A percentile compares a stretch with the other conserved stretches of the same genome.
Conservation (phyloP, 2,797 vertebrate species). For the Nannoperca australis region DNA sequence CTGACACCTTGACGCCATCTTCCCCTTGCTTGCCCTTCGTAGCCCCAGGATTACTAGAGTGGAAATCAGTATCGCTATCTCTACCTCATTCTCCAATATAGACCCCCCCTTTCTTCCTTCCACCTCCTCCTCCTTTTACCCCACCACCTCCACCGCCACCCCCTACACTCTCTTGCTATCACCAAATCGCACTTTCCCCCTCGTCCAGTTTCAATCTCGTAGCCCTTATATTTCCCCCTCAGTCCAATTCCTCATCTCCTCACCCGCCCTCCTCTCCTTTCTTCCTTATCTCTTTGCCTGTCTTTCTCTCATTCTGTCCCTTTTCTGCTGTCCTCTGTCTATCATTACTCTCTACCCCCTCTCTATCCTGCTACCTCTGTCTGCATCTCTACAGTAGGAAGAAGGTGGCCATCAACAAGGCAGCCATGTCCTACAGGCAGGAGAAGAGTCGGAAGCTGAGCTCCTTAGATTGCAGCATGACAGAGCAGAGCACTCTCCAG, state of each 20-base stretch:
- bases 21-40: constrained; percentile 62
- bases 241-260: constrained; percentile 72
- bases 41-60: constrained; percentile 58
- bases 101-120: neutral
- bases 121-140: constrained; percentile 5
- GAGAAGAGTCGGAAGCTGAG: constrained; percentile 94
- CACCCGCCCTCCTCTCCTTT: constrained; percentile 42
- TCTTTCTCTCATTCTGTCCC: constrained; percentile 55
- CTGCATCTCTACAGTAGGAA: constrained; percentile 84
- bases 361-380: constrained; percentile 20
- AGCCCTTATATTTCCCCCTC: constrained; percentile 51
- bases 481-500: constrained; percentile 94
- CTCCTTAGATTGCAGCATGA: constrained; percentile 92
- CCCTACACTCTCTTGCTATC: constrained; percentile 51
- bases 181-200: constrained; percentile 55
- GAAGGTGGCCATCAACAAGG: constrained; percentile 92
- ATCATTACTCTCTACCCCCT: constrained; percentile 36
- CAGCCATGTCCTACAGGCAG: constrained; percentile 91
- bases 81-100: constrained; percentile 44
- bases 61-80: constrained; percentile 64
- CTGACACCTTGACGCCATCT: constrained; percentile 45
- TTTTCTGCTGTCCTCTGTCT: constrained; percentile 44
- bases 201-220: constrained; percentile 66
- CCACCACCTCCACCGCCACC: constrained; percentile 15
- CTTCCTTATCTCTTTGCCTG: constrained; percentile 60